phyloP scores from a whole-genome alignment of 1,140 invertebrate species.

The Apis laboriosa region DNA sequence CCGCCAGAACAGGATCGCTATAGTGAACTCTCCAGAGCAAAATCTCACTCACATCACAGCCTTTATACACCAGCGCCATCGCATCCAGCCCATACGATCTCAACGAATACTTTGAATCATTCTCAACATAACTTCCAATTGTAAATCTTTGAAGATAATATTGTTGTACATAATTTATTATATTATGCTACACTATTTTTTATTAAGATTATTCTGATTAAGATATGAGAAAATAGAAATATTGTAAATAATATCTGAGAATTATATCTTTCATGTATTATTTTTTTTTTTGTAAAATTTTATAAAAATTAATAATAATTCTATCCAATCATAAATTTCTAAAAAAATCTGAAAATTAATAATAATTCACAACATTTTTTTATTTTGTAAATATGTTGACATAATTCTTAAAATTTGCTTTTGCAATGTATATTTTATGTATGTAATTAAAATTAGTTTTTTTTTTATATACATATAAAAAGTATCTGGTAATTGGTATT shows the following conservation, averaged over 20 bases:
- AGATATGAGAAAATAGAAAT: neutral
- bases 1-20: slow-evolving; percentile 82
- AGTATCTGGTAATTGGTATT: neutral
- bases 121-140: slow-evolving; percentile 79
- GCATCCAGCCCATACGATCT: slow-evolving; percentile 77
- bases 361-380: neutral
- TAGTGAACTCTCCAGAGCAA: slow-evolving; percentile 78
- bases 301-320: neutral
- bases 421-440: slow-evolving; percentile 4
- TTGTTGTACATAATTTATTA: slow-evolving; percentile 44
- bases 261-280: neutral
- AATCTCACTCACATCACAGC: slow-evolving; percentile 80
- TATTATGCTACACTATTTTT: neutral
- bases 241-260: slow-evolving; percentile 45
- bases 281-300: neutral
- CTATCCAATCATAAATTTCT: neutral
- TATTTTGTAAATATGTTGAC: slow-evolving; percentile 34
- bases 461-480: neutral
- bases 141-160: slow-evolving; percentile 45
- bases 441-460: slow-evolving; percentile 20
- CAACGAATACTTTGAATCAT: slow-evolving; percentile 78
- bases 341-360: neutral
- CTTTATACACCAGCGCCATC: slow-evolving; percentile 76
- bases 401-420: neutral
- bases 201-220: neutral